These are phyloP conservation scores for Gymnothorax javanicus DNA, from an alignment of 2,797 vertebrate genomes.

Conservation along the genomic window DNA sequence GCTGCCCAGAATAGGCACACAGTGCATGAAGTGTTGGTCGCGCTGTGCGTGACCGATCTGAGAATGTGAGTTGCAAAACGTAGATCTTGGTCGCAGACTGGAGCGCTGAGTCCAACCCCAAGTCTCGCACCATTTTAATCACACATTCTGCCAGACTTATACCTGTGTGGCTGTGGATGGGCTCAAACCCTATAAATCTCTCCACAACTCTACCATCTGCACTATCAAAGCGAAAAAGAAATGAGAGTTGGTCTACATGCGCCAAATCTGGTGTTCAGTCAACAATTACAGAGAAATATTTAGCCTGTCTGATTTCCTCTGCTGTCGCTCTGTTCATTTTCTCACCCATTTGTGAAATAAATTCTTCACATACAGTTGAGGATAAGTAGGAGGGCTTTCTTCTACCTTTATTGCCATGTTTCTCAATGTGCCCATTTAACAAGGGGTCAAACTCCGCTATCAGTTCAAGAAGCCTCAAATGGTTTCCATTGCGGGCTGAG, in stretches of 20 bases:
- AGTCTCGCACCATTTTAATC: conserved; percentile 26
- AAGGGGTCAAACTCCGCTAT: no score
- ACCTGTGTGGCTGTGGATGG: conserved; percentile 38
- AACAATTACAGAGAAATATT: conserved; percentile 25
- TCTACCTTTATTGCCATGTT: conserved; percentile 15
- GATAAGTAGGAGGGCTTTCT: conserved; percentile 3
- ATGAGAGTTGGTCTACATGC: conserved; percentile 24
- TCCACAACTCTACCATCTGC: conserved; percentile 3
- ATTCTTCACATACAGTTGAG: conserved; percentile 9
- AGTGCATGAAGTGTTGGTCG: no score
- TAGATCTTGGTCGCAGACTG: no score
- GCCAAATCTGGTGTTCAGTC: conserved; percentile 22
- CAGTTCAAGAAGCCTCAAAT: neutral
- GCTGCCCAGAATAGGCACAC: no score
- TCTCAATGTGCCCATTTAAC: neutral
- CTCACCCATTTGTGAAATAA: conserved; percentile 17
- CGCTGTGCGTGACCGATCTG: no score
- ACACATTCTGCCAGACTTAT: conserved; percentile 33
- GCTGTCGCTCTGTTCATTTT: conserved; percentile 21
- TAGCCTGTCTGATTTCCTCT: conserved; percentile 16
- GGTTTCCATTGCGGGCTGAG: conserved; percentile 2
- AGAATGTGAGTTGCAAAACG: no score
- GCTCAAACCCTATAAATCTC: conserved; percentile 36
- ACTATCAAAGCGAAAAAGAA: conserved; percentile 15
- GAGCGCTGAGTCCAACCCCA: no score